Evolutionary conservation across 2,113 vertebrate species (phyloP).

Genomic region (Oncorhynchus masou): DNA sequence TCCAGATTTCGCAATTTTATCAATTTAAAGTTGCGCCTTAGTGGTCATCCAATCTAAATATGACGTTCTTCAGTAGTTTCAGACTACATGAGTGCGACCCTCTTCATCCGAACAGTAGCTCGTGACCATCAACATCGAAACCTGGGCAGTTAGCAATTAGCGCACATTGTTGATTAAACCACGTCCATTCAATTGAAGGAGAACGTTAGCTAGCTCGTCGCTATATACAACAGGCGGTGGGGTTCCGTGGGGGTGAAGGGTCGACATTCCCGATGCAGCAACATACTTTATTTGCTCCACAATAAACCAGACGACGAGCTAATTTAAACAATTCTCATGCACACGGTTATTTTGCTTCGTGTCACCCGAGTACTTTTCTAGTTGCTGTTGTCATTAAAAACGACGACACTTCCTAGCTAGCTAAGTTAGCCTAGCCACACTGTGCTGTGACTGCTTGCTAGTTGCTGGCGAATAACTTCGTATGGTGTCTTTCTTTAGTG

Average conservation of each 20-base stretch:
- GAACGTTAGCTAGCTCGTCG: not conserved
- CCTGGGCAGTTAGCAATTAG: not conserved
- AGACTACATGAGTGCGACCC: not conserved
- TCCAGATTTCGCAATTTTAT: not conserved
- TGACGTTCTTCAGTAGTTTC: not conserved
- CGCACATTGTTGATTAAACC: conserved; percentile 19
- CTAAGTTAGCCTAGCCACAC: not conserved
- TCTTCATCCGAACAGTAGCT: not conserved
- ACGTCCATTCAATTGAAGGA: not conserved
- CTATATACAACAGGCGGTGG: not conserved
- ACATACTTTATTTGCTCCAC: not conserved
- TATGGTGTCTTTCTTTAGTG: not conserved
- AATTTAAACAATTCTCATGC: not conserved
- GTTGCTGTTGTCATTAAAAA: not conserved
- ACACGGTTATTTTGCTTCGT: not conserved
- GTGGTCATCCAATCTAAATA: not conserved
- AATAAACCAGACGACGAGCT: not conserved
- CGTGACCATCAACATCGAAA: conserved; percentile 13
- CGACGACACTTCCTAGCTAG: not conserved
- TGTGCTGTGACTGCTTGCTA: not conserved
- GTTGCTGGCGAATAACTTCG: not conserved
- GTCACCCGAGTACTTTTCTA: not conserved
- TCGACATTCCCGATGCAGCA: not conserved
- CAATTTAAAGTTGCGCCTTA: conserved; percentile 40
- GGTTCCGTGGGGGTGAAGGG: not conserved